phyloP scores from a whole-genome alignment of 2,797 vertebrate genomes.

The Hipposideros larvatus region DNA sequence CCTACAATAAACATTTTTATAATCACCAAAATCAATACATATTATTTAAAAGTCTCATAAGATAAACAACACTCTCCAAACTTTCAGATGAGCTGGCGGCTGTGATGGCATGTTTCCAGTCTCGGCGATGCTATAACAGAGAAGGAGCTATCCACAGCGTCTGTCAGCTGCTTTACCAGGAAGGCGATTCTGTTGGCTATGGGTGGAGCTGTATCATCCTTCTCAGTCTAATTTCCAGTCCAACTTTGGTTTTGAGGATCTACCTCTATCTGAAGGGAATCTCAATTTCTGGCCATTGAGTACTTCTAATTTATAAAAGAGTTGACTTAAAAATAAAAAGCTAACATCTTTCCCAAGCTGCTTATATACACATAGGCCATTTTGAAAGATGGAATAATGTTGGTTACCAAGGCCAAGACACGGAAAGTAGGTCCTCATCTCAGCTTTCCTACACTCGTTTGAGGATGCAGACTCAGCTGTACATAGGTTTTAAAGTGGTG shows the following conservation, averaged over 20 bases:
- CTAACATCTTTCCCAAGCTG: not conserved
- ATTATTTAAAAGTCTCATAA: not conserved
- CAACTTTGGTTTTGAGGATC: not conserved
- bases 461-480: not conserved
- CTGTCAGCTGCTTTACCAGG: not conserved
- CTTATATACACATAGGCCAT: not conserved
- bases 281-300: constrained; percentile 7
- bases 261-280: not conserved
- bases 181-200: not conserved
- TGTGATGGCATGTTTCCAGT: not conserved
- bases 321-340: not conserved
- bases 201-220: not conserved
- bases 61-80: not conserved
- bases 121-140: too few species aligned
- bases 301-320: constrained; percentile 49
- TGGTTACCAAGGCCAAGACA: not conserved
- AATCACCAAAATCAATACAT: constrained; percentile 19
- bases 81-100: not conserved
- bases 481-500: not conserved
- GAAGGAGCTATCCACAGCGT: not conserved
- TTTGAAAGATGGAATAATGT: constrained; percentile 41
- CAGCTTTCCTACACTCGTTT: not conserved
- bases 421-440: not conserved
- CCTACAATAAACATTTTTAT: constrained; percentile 14
- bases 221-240: not conserved